Evolutionary conservation across 37 sponge, comb jelly and placozoan species (phyloP), one percentile per base, ranked within the genome.

Genomic region (Hexactinellida sp.): DNA sequence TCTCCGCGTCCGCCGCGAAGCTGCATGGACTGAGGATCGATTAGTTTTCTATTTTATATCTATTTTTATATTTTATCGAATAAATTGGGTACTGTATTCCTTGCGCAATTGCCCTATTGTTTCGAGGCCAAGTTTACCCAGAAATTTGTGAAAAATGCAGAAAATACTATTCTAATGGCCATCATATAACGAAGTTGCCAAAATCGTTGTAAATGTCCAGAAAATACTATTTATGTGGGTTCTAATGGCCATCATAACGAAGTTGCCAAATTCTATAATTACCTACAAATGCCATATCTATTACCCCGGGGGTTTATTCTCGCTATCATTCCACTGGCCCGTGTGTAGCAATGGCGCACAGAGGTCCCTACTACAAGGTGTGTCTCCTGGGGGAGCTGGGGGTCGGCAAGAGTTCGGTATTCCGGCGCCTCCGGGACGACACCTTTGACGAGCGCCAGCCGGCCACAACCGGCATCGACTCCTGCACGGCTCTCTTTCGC

Each of bases 381-480:
- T 83, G 89, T 1, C 86, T 93, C 24, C 87, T 91, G 37, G 94
- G 94, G 0, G 92, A 89, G 83, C 84, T 84, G 54, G 90, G 92
- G 0, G 94, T 94, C 24, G 94, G 94, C 0, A 94, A 94, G 88
- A 91, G 92, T 1, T 86, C 86, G 32, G 85, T 90, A 36, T 94
- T 94, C 84, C 51, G 91, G 10, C 82, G 95, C 36, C 86, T 94
- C 32, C 92, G 92, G 83, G 95, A 94, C 89, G 90, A 94, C 83
- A 88, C 87, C 16, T 94, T 94, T 54, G 92, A 94, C 54, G 92
- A 94, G 83, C 87, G 87, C 52, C 91, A 91, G 85, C 91, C 95
- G 0, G 90, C 95, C 24, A 94, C 95, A 21, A 88, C 92, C 0
- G 84, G 84, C 38, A 94, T 94, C 9, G 95, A 94, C 88, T 89